Evolutionary conservation across 2,797 vertebrate genomes (phyloP).

Genomic region (Myotis planiceps): DNA sequence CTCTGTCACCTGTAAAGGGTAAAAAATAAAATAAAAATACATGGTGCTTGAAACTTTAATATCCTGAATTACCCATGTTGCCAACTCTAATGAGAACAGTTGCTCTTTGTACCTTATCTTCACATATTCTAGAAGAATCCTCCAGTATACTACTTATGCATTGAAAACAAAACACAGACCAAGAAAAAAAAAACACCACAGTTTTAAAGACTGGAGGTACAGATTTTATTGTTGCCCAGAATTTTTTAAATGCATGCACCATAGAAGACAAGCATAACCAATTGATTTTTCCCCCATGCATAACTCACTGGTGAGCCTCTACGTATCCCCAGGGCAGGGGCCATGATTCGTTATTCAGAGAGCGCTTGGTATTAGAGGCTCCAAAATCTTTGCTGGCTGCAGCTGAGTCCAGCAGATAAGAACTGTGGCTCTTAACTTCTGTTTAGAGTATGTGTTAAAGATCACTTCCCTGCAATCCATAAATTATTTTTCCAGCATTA

Average conservation of each 20-base stretch:
- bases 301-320: neutral
- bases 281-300: neutral
- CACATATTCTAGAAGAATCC: neutral
- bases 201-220: neutral
- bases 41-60: neutral
- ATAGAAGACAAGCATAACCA: neutral
- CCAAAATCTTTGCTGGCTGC: neutral
- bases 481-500: neutral
- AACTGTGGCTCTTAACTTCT: neutral
- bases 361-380: neutral
- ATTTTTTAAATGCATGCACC: neutral
- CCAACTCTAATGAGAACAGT: neutral
- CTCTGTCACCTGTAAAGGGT: neutral
- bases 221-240: neutral
- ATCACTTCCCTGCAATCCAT: neutral
- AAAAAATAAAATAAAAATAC: constrained; percentile 37
- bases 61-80: neutral
- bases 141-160: neutral
- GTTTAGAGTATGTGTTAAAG: neutral
- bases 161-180: constrained; percentile 1
- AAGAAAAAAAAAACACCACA: neutral
- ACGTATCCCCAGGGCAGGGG: neutral
- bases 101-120: constrained; percentile 13
- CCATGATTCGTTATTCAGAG: neutral
- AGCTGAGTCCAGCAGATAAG: neutral